phyloP scores from a whole-genome alignment of 2,113 vertebrate species.

The Drymodes brunneopygia region DNA sequence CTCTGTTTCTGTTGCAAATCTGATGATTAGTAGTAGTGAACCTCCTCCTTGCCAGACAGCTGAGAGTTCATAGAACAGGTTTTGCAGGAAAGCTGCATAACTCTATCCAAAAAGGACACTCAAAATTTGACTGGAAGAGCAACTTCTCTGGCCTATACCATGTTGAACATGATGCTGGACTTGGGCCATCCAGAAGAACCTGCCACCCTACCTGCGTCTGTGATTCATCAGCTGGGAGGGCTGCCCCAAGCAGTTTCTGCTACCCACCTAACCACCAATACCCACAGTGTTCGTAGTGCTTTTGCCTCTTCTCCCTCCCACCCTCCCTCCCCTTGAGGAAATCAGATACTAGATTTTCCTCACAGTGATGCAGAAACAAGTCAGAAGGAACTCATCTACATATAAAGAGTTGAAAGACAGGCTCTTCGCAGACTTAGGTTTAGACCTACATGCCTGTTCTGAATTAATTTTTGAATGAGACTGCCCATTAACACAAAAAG shows the following conservation, averaged over 20 bases:
- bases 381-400: neutral
- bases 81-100: neutral
- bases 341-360: neutral
- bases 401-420: neutral
- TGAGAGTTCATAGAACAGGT: neutral
- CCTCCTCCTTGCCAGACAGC: neutral
- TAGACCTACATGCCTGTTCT: neutral
- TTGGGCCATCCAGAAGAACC: neutral
- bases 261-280: neutral
- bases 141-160: neutral
- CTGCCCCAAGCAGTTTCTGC: neutral
- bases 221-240: neutral
- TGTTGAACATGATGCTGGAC: accelerated
- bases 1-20: neutral
- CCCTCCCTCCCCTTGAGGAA: neutral
- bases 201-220: neutral
- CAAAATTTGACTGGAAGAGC: neutral
- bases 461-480: neutral
- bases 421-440: neutral
- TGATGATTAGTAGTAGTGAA: neutral
- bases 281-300: accelerated
- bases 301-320: neutral
- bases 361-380: neutral
- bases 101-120: neutral
- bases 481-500: neutral